Evolutionary conservation across 2,113 vertebrate genomes (phyloP).

Genomic region (Malurus elegans): DNA sequence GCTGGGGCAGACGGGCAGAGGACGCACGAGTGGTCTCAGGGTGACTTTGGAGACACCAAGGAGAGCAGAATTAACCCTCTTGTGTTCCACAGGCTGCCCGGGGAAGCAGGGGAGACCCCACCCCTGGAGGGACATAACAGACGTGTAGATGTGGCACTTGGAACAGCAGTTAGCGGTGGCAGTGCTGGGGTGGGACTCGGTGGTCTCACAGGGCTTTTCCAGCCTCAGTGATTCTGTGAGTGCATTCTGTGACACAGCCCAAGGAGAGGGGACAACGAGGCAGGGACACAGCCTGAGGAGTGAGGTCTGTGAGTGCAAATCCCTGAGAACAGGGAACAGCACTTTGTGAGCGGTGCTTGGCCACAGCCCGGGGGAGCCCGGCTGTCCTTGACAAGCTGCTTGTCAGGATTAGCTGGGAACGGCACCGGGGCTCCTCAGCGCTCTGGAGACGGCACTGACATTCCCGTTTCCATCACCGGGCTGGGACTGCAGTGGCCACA

Average conservation of each 20-base stretch:
- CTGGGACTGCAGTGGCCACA: neutral
- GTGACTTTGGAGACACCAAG: neutral
- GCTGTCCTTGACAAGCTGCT: neutral
- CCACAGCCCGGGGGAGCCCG: neutral
- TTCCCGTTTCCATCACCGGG: neutral
- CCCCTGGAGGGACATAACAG: neutral
- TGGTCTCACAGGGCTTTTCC: neutral
- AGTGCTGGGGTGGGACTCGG: neutral
- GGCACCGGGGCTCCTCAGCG: neutral
- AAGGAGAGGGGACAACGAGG: accelerated
- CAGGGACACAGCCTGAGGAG: neutral
- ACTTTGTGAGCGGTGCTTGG: neutral
- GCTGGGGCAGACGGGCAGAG: neutral
- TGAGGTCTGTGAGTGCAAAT: neutral
- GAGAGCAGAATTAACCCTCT: neutral
- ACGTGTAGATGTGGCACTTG: neutral
- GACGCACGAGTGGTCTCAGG: accelerated
- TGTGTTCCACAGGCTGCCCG: neutral
- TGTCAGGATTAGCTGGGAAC: neutral
- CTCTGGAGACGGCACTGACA: neutral
- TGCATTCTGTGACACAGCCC: neutral
- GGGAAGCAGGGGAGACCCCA: neutral
- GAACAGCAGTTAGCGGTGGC: neutral
- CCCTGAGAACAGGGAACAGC: accelerated
- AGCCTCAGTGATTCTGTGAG: neutral